Percentiles rank a stretch among this genome's conserved stretches.
These are phyloP conservation scores for Nomada fucata DNA, from an alignment of 2,888 invertebrate species.

Conservation along the genomic window DNA sequence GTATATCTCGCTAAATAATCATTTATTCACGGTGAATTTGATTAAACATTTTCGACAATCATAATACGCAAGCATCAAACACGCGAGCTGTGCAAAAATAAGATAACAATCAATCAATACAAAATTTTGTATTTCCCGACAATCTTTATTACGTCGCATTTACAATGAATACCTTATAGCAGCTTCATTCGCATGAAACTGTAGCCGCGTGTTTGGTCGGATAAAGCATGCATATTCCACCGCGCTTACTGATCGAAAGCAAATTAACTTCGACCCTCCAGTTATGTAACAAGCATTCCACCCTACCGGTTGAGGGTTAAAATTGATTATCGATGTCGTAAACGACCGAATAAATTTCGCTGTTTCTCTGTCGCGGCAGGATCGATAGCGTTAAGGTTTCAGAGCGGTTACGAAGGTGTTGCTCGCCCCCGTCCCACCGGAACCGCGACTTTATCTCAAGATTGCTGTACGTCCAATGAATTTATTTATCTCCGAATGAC, in stretches of 20 bases:
- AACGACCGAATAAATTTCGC: constrained; percentile 41
- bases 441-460: too few species aligned
- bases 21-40: too few species aligned
- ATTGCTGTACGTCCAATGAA: too few species aligned
- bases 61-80: too few species aligned
- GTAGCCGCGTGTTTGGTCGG: constrained; percentile 5
- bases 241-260: constrained; percentile 8
- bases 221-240: constrained; percentile 7
- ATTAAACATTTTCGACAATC: too few species aligned
- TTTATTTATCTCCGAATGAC: too few species aligned
- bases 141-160: not conserved
- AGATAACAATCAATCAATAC: not conserved
- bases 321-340: constrained; percentile 32
- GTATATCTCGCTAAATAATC: too few species aligned
- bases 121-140: not conserved
- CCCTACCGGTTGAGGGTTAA: constrained; percentile 18
- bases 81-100: too few species aligned
- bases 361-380: constrained; percentile 25
- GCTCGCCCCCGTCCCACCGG: too few species aligned
- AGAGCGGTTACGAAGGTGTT: not conserved
- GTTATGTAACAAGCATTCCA: constrained; percentile 30
- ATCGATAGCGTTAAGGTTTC: constrained; percentile 4
- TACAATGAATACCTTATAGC: not conserved
- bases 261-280: constrained; percentile 24
- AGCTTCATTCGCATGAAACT: constrained; percentile 7